These are phyloP conservation scores for Chrysomela aeneicollis DNA, from an alignment of 2,888 invertebrate genomes.

Conservation along the genomic window DNA sequence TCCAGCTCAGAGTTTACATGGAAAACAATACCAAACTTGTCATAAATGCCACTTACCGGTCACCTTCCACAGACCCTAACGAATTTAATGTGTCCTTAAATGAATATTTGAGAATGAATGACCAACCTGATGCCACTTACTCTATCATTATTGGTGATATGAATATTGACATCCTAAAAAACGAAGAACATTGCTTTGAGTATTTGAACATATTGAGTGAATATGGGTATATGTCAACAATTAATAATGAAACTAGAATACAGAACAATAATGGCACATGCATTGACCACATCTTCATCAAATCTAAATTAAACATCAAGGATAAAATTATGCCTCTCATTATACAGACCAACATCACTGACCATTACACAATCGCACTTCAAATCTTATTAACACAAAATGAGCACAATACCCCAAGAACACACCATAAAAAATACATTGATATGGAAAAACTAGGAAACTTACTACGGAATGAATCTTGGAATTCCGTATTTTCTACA, in stretches of 20 bases:
- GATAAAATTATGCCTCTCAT: neutral
- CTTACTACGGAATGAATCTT: too few species aligned
- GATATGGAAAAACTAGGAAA: neutral
- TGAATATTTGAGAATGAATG: constrained; percentile 1
- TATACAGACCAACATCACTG: neutral
- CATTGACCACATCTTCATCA: constrained; percentile 10
- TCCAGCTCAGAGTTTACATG: neutral
- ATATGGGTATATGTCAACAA: neutral
- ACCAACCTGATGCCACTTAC: neutral
- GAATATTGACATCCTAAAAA: neutral
- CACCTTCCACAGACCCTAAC: constrained; percentile 1
- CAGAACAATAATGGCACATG: neutral
- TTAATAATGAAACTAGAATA: constrained; percentile 2
- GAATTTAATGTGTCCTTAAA: neutral
- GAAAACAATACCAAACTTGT: neutral
- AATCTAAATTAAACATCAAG: neutral
- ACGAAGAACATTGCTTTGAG: neutral
- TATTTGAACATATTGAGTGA: neutral
- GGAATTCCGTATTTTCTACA: neutral
- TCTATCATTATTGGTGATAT: neutral
- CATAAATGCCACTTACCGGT: constrained; percentile 6
- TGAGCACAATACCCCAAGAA: neutral
- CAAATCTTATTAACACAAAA: neutral
- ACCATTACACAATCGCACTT: constrained; percentile 3
- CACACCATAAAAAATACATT: neutral